Base-by-base conservation (phyloP, 2,797 vertebrate genomes). In the Neopelma chrysocephalum region DNA sequence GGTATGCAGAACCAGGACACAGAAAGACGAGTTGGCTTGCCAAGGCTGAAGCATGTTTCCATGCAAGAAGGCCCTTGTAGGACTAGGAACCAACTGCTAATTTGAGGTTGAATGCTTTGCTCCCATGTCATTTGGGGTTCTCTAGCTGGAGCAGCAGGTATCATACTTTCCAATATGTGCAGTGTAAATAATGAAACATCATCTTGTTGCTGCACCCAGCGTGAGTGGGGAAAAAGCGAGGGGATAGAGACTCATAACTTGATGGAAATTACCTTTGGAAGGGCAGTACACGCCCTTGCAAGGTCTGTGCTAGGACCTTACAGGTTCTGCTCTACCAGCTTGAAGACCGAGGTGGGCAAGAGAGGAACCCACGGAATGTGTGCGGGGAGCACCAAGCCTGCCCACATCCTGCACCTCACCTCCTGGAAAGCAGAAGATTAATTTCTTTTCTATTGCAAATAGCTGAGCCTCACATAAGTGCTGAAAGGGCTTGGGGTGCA, bases 151-250 rank as follows among this genome's bases (percentile, higher is more conserved):
- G 43, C 27, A 61, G 64, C 50, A 60, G 76, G 5, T 25, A 61
- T 3, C 51, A 6, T 4, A 8, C 19, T 60, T 56, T 80, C 23
- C 43, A 42, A 4, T 12, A 64, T 0, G 4, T 9, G 12, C 57
- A 62, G 57, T 0, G 0, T 50, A 66, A 45, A 42, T 42, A 70
- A 71, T 0, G 19, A 66, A 76, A 45, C 22, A 38, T 27, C 36
- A 25, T 16, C 53, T 48, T 45, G 12, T 22, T 1, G 3, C 36
- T 15, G 4, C 34, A 57, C 16, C n/a, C n/a, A 83, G 66, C 6
- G 1, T 0, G 2, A 69, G 9, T 1, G 3, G 21, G 20, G 9
- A 47, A 47, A 42, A n/a, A 45, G 11, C 0, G 0, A 81, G 53
- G 27, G 78, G 45, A 54, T 1, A 38, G 6, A 84, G 15, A 60